These are phyloP conservation scores for Drosophila falleni DNA, from an alignment of 2,888 invertebrate genomes.

Conservation along the genomic window DNA sequence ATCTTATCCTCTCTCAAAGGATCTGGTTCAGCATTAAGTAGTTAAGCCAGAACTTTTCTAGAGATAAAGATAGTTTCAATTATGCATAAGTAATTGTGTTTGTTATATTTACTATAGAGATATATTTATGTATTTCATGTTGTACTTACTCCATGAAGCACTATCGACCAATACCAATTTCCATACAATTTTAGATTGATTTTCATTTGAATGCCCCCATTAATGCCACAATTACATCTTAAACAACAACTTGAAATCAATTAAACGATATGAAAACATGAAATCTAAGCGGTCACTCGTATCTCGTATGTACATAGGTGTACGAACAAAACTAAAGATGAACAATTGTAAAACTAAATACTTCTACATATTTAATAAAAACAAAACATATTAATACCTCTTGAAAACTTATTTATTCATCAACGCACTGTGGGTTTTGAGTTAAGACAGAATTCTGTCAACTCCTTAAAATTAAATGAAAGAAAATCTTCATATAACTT, in stretches of 20 bases:
- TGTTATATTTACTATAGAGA: neutral
- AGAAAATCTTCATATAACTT: too few relatives aligned
- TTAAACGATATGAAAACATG: constrained; percentile 51
- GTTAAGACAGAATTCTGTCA: too few relatives aligned
- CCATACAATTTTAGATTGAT: constrained; percentile 38
- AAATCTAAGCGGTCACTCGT: constrained; percentile 67
- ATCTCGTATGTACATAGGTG: constrained; percentile 74
- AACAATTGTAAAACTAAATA: constrained; percentile 79
- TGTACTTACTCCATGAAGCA: constrained; percentile 27
- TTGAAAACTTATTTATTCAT: neutral
- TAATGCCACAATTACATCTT: constrained; percentile 57
- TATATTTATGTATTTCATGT: neutral
- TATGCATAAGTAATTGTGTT: neutral
- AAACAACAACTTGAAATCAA: constrained; percentile 60
- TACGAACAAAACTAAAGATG: constrained; percentile 74
- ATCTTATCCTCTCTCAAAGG: neutral
- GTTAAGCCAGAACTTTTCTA: neutral
- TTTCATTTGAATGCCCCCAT: constrained; percentile 52
- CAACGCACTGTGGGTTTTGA: neutral
- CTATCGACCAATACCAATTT: constrained; percentile 62
- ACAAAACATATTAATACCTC: constrained; percentile 64
- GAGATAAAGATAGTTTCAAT: neutral
- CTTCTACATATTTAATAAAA: constrained; percentile 80
- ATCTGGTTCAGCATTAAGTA: neutral
- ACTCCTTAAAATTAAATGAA: too few relatives aligned